Conservation (phyloP, 2,113 vertebrate genomes). For the Nanger granti region DNA sequence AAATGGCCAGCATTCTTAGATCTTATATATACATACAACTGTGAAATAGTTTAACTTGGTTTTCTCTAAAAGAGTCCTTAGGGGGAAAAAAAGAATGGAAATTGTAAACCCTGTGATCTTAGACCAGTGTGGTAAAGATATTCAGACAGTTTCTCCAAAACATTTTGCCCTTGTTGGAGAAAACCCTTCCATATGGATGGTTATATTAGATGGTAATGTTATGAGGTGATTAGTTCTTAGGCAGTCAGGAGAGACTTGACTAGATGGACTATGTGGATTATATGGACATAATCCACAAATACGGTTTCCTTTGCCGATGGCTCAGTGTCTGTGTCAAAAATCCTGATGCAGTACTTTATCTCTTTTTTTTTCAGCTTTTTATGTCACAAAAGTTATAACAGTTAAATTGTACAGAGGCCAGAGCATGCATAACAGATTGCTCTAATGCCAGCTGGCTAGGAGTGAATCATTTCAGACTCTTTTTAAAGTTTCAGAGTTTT, state of each 20-base stretch:
- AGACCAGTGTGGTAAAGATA: constrained; percentile 22
- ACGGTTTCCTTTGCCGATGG: not conserved
- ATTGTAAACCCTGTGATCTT: constrained; percentile 35
- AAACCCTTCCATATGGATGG: not conserved
- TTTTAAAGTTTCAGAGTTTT: not conserved
- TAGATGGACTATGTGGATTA: too few species aligned
- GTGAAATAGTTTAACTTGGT: constrained; percentile 34
- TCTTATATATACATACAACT: not conserved
- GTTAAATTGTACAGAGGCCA: not conserved
- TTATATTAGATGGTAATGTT: not conserved
- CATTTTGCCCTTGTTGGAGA: not conserved
- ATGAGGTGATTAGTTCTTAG: not conserved
- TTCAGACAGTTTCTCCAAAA: constrained; percentile 39
- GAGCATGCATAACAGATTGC: not conserved
- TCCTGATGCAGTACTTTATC: not conserved
- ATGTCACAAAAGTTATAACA: not conserved
- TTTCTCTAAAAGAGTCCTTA: constrained; percentile 1
- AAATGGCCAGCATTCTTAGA: not conserved
- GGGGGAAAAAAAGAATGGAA: not conserved
- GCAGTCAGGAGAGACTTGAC: not conserved
- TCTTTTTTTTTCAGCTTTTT: not conserved
- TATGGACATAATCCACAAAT: not conserved
- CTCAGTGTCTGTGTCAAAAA: not conserved
- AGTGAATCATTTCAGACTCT: not conserved
- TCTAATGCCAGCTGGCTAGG: not conserved